Evolutionary conservation across 2,888 invertebrate genomes (phyloP).

Genomic region (Cantharis rustica): DNA sequence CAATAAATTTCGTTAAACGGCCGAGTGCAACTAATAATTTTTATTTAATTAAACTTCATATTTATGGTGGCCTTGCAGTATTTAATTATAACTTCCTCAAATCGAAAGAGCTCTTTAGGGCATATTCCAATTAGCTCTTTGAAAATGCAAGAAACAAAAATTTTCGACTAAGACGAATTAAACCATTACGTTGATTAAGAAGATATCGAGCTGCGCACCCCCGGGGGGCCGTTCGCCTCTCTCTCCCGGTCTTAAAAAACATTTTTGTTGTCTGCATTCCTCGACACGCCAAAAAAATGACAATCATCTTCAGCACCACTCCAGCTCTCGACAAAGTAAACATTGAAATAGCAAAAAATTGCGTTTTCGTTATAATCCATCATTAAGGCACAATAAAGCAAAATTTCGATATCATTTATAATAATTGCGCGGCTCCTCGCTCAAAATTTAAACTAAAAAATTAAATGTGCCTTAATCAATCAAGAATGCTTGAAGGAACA

Average conservation of each 20-base stretch:
- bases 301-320: neutral
- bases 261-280: neutral
- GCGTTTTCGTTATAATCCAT: neutral
- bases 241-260: neutral
- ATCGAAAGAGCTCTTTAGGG: neutral
- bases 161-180: neutral
- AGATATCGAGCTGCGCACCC: neutral
- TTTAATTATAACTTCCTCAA: neutral
- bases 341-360: neutral
- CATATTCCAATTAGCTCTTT: neutral
- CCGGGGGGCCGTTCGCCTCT: neutral
- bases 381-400: neutral
- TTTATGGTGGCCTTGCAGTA: neutral
- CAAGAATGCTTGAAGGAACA: constrained; percentile 18
- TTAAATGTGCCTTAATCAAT: constrained; percentile 12
- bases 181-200: neutral
- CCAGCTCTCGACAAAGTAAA: neutral
- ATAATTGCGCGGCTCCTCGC: neutral
- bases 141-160: neutral
- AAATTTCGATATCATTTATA: neutral
- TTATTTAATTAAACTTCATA: neutral
- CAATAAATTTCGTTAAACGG: neutral
- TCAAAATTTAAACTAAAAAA: neutral
- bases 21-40: neutral
- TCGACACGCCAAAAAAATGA: neutral